These are phyloP conservation scores for Halocynthia roretzi DNA, from an alignment of 23 tunicate genomes.

Conservation along the genomic window DNA sequence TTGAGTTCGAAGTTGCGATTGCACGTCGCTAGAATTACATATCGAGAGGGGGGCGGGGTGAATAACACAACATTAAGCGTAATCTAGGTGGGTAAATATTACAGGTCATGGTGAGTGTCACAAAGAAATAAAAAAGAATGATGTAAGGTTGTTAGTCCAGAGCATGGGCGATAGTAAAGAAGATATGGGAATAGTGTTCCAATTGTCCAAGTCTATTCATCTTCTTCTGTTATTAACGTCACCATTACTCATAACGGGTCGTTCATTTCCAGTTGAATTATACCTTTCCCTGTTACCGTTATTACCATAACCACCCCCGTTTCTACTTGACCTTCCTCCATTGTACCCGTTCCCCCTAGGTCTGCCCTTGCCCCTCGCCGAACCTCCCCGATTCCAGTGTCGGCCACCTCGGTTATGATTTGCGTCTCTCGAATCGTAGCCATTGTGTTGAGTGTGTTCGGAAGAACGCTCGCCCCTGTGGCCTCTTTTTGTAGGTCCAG, in stretches of 20 bases:
- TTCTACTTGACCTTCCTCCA: background rate
- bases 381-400: background rate
- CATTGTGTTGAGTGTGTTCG: slow-evolving; percentile 18
- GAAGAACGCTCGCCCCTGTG: slow-evolving; percentile 13
- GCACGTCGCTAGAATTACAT: no score
- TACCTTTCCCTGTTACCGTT: slow-evolving; percentile 1
- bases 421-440: slow-evolving; percentile 2
- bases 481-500: background rate
- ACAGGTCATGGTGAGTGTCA: no score
- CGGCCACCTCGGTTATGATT: background rate
- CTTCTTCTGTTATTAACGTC: slow-evolving; percentile 8
- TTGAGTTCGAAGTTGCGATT: no score
- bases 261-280: slow-evolving; percentile 8
- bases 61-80: no score
- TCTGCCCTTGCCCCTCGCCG: slow-evolving; percentile 9
- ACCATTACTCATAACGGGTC: slow-evolving; percentile 5
- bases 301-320: background rate
- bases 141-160: no score
- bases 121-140: no score
- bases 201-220: background rate
- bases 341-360: background rate
- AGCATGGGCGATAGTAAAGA: no score
- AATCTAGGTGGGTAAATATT: no score
- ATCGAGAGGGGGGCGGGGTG: no score
- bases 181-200: no score